phyloP scores from a whole-genome alignment of 2,113 vertebrate species.

The Amia ocellicauda region DNA sequence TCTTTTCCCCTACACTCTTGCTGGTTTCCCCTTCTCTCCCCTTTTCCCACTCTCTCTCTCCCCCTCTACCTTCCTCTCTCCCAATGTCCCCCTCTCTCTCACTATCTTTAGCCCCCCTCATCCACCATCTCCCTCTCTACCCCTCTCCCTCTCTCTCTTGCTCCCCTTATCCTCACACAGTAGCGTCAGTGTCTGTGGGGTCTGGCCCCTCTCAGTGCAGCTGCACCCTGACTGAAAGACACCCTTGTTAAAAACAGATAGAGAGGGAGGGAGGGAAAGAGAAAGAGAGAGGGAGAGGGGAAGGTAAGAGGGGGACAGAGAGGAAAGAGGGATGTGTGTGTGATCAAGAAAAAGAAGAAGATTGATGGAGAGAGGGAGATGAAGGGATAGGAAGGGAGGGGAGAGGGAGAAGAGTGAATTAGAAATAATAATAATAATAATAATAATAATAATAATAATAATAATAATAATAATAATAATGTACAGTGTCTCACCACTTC shows the following conservation, averaged over 20 bases:
- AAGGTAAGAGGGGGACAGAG: constrained; percentile 52
- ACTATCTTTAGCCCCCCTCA: background rate
- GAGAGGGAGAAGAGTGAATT: too few relatives aligned
- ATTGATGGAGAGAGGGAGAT: too few relatives aligned
- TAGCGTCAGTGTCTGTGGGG: constrained; percentile 58
- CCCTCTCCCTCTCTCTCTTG: constrained; percentile 20
- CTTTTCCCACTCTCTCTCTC: background rate
- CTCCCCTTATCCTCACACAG: constrained; percentile 52
- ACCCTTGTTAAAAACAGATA: constrained; percentile 58
- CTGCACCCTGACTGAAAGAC: constrained; percentile 64
- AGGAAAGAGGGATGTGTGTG: constrained; percentile 45
- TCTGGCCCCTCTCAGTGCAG: constrained; percentile 62
- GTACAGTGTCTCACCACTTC: too few relatives aligned
- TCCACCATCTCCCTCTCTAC: constrained; percentile 10
- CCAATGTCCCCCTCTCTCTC: constrained; percentile 7
- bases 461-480: too few relatives aligned
- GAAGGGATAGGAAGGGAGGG: too few relatives aligned
- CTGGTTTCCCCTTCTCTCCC: constrained; percentile 2
- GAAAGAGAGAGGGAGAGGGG: constrained; percentile 55
- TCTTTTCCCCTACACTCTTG: too few relatives aligned
- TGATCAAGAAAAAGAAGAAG: too few relatives aligned
- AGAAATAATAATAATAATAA: too few relatives aligned
- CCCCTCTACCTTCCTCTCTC: background rate
- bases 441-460: too few relatives aligned
- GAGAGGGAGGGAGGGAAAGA: constrained; percentile 58